These are phyloP conservation scores for Cichlasoma orientale DNA, from an alignment of 2,797 vertebrate genomes.

Conservation along the genomic window DNA sequence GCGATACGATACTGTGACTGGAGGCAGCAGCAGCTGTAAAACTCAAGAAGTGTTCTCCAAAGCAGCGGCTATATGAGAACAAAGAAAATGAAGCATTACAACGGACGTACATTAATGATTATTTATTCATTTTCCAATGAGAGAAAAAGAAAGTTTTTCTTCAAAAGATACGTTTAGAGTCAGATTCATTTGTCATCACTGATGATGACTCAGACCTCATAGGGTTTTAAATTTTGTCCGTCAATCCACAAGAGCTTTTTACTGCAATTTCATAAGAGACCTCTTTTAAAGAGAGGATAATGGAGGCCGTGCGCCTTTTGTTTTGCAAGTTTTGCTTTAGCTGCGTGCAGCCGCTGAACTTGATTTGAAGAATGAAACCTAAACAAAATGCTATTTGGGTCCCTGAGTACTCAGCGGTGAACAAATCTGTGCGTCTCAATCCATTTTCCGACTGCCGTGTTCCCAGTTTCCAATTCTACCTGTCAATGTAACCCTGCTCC, in stretches of 20 bases:
- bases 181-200: not conserved
- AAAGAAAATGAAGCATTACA: not conserved
- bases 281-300: not conserved
- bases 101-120: not conserved
- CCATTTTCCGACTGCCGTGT: conserved; percentile 16
- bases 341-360: not conserved
- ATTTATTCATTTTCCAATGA: not conserved
- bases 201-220: not conserved
- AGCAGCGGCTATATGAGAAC: not conserved
- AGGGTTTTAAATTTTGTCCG: not conserved
- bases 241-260: not conserved
- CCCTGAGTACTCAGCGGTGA: not conserved
- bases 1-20: conserved; percentile 13
- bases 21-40: not conserved
- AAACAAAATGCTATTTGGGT: not conserved
- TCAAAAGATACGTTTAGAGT: not conserved
- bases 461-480: conserved; percentile 37
- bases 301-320: not conserved
- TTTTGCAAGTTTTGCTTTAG: not conserved
- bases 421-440: conserved; percentile 10
- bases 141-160: not conserved
- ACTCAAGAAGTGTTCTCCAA: not conserved
- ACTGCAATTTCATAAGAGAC: not conserved
- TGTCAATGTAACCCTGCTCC: conserved; percentile 26
- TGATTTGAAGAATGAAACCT: conserved; percentile 11